phyloP scores from a whole-genome alignment of 2,888 invertebrate genomes.

The Invenusta paracnida region DNA sequence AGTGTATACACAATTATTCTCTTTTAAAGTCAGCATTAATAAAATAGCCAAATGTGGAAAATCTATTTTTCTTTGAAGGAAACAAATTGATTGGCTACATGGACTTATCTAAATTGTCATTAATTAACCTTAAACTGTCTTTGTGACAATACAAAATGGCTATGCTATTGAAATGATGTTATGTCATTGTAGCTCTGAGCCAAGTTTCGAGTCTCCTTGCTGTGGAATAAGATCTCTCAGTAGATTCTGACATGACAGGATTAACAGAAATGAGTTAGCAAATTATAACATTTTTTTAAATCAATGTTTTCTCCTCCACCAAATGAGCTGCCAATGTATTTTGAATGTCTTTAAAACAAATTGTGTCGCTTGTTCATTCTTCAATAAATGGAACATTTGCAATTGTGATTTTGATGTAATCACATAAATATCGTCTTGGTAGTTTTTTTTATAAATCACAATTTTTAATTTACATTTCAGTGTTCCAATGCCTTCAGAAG shows the following conservation, averaged over 20 bases:
- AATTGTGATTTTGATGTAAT: not conserved
- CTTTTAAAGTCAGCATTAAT: constrained; percentile 11
- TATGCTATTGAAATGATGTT: constrained; percentile 12
- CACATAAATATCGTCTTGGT: not conserved
- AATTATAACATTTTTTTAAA: not conserved
- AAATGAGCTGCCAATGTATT: not conserved
- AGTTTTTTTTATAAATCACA: not conserved
- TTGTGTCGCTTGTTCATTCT: not conserved
- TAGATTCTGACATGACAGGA: not conserved
- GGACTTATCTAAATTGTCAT: not conserved
- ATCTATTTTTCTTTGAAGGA: constrained; percentile 19
- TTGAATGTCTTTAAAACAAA: not conserved
- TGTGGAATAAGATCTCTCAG: not conserved
- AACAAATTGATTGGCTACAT: constrained; percentile 7
- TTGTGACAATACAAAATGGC: constrained; percentile 20
- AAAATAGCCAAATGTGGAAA: constrained; percentile 1
- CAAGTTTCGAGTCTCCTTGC: not conserved
- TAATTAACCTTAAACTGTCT: too few relatives aligned
- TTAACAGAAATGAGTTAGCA: not conserved
- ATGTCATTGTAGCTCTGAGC: not conserved
- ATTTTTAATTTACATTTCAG: not conserved
- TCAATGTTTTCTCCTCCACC: not conserved
- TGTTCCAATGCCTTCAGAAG: not conserved
- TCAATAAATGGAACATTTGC: not conserved
- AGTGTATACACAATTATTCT: not conserved